A percentile compares a stretch with the other conserved stretches of the same genome.
phyloP scores from a whole-genome alignment of 2,888 invertebrate genomes.

The Drosophila longiperda region DNA sequence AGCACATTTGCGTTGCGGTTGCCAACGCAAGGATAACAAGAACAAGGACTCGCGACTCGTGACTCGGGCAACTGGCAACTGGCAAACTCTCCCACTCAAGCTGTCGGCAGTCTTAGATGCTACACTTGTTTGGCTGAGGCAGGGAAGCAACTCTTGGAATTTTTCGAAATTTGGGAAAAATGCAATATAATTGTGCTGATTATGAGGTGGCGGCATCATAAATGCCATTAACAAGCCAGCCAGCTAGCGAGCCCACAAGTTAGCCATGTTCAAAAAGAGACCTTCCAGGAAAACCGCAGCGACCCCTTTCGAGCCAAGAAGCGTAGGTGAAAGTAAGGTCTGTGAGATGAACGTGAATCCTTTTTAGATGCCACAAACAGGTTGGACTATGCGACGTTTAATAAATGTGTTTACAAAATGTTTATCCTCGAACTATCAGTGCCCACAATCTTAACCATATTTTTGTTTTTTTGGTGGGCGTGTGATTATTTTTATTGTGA shows the following conservation, averaged over 20 bases:
- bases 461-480: slow-evolving; percentile 45
- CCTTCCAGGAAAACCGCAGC: slow-evolving; percentile 61
- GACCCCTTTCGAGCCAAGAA: slow-evolving; percentile 28
- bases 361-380: slow-evolving; percentile 35
- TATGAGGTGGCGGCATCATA: slow-evolving; percentile 66
- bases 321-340: slow-evolving; percentile 1
- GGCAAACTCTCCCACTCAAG: background rate
- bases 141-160: slow-evolving; percentile 62
- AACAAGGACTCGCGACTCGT: slow-evolving; percentile 39
- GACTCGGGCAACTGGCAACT: slow-evolving; percentile 2
- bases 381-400: slow-evolving; percentile 38
- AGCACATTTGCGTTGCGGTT: slow-evolving; percentile 74
- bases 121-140: slow-evolving; percentile 59
- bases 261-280: slow-evolving; percentile 14
- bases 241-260: slow-evolving; percentile 3
- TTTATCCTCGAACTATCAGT: slow-evolving; percentile 37
- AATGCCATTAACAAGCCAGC: slow-evolving; percentile 73
- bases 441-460: slow-evolving; percentile 21
- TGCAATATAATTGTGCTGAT: slow-evolving; percentile 82
- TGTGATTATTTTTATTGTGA: slow-evolving; percentile 73
- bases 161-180: slow-evolving; percentile 55
- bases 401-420: slow-evolving; percentile 59
- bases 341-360: slow-evolving; percentile 18
- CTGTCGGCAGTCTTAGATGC: slow-evolving; percentile 63
- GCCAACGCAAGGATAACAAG: slow-evolving; percentile 65